A percentile compares a stretch with the other conserved stretches of the same genome.
Conservation (phyloP, 1,140 invertebrate genomes). For the Lasaia peninsularis region DNA sequence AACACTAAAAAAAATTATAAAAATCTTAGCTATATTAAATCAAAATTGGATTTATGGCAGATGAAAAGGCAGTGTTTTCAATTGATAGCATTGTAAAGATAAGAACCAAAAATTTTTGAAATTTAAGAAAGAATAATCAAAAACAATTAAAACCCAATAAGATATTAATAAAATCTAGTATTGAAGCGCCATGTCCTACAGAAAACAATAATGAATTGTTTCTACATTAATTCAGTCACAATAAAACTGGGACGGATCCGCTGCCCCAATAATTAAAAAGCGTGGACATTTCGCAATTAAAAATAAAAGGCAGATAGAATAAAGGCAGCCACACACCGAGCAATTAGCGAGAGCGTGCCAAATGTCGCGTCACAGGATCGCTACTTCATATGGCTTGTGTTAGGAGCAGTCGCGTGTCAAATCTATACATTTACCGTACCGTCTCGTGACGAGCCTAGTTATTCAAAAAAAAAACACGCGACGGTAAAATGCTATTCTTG, state of each 20-base stretch:
- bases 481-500: too few species aligned
- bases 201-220: constrained; percentile 32
- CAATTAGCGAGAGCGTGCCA: constrained; percentile 54
- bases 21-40: too few species aligned
- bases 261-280: constrained; percentile 42
- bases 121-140: not conserved
- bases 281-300: constrained; percentile 55
- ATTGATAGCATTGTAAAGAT: too few species aligned
- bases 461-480: too few species aligned
- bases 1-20: too few species aligned
- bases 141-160: not conserved
- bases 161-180: too few species aligned
- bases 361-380: constrained; percentile 47
- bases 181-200: not conserved
- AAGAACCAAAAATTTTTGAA: too few species aligned
- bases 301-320: constrained; percentile 43
- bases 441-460: too few species aligned
- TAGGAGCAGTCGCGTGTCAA: constrained; percentile 10
- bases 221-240: constrained; percentile 35
- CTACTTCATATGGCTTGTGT: constrained; percentile 15
- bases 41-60: too few species aligned
- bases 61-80: too few species aligned
- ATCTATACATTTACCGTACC: too few species aligned
- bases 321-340: constrained; percentile 43
- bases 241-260: constrained; percentile 30